A percentile compares a stretch with the other conserved stretches of the same genome.
These are phyloP conservation scores for Drosophila nebulosa DNA, from an alignment of 1,140 invertebrate species.

Conservation along the genomic window DNA sequence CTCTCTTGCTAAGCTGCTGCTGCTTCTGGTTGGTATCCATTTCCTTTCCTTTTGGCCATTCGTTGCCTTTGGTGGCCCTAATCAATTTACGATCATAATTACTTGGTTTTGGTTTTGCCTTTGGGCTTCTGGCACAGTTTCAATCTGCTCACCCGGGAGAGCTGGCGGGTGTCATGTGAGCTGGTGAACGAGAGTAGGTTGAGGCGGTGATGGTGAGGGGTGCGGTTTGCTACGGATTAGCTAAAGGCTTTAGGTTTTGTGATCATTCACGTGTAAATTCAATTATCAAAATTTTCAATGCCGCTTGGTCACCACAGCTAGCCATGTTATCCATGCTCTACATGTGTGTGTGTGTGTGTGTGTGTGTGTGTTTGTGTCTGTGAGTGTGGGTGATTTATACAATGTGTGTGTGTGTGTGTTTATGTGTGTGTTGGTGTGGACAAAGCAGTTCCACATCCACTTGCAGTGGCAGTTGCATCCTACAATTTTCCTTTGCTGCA, in stretches of 20 bases:
- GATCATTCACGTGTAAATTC: conserved; percentile 79
- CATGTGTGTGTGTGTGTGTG: conserved; percentile 23
- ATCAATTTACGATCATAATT: conserved; percentile 77
- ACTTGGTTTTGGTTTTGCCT: conserved; percentile 56
- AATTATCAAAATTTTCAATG: conserved; percentile 75
- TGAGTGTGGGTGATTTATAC: conserved; percentile 56
- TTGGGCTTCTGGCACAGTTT: conserved; percentile 47
- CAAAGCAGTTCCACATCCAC: conserved; percentile 43
- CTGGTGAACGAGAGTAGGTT: too few relatives aligned
- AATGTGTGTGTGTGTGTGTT: conserved; percentile 17
- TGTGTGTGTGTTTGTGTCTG: conserved; percentile 25
- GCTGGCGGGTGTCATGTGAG: not conserved
- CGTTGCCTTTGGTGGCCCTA: conserved; percentile 31
- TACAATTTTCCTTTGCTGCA: conserved; percentile 52
- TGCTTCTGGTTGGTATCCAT: not conserved
- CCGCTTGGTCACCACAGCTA: conserved; percentile 5
- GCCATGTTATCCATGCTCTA: conserved; percentile 22
- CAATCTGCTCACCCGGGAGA: conserved; percentile 36
- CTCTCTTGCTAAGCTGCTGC: not conserved
- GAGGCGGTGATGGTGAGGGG: too few relatives aligned
- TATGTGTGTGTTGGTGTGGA: not conserved
- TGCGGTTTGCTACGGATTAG: conserved; percentile 22
- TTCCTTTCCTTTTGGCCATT: conserved; percentile 2
- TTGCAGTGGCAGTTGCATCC: conserved; percentile 49
- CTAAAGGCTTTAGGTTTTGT: conserved; percentile 69